Conservation (phyloP, 2,797 vertebrate genomes). For the Pogonophryne albipinna region DNA sequence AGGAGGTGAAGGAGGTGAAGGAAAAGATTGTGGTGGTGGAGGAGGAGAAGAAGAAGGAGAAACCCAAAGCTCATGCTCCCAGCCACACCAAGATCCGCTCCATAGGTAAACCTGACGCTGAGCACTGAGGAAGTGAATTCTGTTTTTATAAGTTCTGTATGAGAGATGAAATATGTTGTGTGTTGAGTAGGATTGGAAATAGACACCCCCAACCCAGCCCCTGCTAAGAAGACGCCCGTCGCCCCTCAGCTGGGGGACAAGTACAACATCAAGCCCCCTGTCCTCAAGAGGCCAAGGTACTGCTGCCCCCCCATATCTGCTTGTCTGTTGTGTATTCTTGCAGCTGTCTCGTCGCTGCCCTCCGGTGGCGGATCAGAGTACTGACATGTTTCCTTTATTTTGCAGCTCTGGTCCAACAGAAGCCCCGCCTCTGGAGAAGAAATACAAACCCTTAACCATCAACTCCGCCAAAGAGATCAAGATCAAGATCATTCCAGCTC, state of each 20-base stretch:
- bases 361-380: background rate
- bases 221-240: constrained; percentile 85
- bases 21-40: constrained; percentile 76
- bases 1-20: constrained; percentile 86
- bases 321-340: background rate
- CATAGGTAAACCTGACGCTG: constrained; percentile 85
- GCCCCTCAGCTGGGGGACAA: constrained; percentile 90
- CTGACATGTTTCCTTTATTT: background rate
- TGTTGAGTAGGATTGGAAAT: constrained; percentile 88
- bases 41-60: constrained; percentile 92
- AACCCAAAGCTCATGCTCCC: constrained; percentile 94
- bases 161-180: background rate
- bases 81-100: constrained; percentile 96
- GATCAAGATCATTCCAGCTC: constrained; percentile 96
- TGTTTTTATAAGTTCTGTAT: background rate
- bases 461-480: constrained; percentile 97
- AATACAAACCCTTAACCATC: constrained; percentile 95
- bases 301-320: background rate
- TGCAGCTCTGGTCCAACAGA: constrained; percentile 70
- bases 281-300: constrained; percentile 93
- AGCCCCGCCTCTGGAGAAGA: constrained; percentile 91
- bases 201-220: constrained; percentile 86
- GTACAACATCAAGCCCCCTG: constrained; percentile 93
- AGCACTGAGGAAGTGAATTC: background rate
- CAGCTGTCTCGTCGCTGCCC: background rate